phyloP scores from a whole-genome alignment of 2,113 vertebrate species.

The Todiramphus saurophagus region DNA sequence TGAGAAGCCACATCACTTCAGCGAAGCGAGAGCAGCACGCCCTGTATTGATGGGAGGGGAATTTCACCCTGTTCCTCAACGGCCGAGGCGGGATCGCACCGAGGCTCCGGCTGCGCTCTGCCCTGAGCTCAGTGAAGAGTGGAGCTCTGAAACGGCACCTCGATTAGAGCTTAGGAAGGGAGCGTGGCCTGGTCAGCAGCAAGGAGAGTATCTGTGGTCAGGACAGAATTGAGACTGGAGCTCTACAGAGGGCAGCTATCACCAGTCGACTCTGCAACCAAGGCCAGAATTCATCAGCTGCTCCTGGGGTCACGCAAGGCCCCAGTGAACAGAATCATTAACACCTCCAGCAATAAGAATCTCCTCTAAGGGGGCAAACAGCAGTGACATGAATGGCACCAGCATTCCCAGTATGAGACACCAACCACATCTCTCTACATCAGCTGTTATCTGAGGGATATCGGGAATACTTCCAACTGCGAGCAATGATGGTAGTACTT shows the following conservation, averaged over 20 bases:
- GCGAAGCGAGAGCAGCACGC: background rate
- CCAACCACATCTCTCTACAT: fast-evolving
- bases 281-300: background rate
- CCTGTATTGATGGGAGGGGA: background rate
- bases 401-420: background rate
- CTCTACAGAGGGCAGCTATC: fast-evolving
- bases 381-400: fast-evolving
- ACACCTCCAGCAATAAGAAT: background rate
- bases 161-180: too few species aligned
- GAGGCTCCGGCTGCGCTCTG: background rate
- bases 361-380: background rate
- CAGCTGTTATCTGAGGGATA: background rate
- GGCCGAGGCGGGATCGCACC: fast-evolving
- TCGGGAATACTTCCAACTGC: background rate
- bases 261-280: too few species aligned
- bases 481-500: background rate
- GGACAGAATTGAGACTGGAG: background rate
- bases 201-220: background rate
- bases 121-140: background rate
- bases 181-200: fast-evolving
- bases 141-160: background rate
- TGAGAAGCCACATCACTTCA: background rate
- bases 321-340: background rate
- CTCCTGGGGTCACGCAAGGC: background rate
- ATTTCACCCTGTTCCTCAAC: background rate